These are phyloP conservation scores for Campylorhamphus procurvoides DNA, from an alignment of 2,113 vertebrate genomes.

Conservation along the genomic window DNA sequence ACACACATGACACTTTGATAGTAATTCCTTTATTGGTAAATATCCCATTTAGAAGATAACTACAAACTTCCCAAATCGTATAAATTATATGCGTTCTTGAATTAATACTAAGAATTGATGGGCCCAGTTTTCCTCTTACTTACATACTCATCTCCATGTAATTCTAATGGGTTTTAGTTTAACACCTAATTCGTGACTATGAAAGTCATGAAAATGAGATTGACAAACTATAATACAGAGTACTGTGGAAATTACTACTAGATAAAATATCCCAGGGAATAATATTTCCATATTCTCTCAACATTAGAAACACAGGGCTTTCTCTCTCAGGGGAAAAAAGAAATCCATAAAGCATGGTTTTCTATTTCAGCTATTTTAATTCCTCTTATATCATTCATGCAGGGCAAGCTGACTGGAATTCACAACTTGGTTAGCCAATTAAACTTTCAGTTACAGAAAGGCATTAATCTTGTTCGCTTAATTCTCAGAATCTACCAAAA, in stretches of 20 bases:
- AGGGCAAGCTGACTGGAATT: background rate
- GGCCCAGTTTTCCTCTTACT: background rate
- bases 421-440: background rate
- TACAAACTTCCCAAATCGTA: background rate
- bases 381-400: background rate
- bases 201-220: background rate
- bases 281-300: background rate
- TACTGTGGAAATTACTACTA: background rate
- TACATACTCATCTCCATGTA: background rate
- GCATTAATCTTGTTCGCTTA: background rate
- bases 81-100: background rate
- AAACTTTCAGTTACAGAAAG: background rate
- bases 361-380: background rate
- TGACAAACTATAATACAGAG: background rate
- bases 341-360: background rate
- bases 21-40: slow-evolving; percentile 6
- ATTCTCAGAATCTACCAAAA: background rate
- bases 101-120: background rate
- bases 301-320: background rate
- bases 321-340: background rate
- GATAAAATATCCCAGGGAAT: background rate
- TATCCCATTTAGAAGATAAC: slow-evolving; percentile 17
- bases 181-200: background rate
- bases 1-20: background rate
- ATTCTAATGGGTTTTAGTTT: background rate